Evolutionary conservation across 1,140 invertebrate genomes (phyloP).

Genomic region (Teleogryllus occipitalis): DNA sequence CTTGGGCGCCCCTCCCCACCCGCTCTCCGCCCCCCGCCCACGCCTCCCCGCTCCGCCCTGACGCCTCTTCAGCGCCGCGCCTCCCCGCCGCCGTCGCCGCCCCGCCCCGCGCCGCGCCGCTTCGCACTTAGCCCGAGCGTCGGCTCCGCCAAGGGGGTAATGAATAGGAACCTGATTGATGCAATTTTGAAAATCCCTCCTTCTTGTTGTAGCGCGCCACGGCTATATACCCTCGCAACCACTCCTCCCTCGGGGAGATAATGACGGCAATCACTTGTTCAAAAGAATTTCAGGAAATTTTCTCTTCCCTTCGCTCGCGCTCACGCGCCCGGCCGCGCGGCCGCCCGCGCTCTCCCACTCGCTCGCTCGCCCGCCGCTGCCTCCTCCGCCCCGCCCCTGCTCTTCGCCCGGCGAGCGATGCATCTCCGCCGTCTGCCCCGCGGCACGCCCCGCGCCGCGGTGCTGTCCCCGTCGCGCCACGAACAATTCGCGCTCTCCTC

Average conservation of each 20-base stretch:
- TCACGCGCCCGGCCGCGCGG: neutral
- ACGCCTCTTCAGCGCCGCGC: too few species aligned
- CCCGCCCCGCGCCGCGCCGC: neutral
- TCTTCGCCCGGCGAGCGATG: too few species aligned
- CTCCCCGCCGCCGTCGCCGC: neutral
- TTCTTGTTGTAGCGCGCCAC: neutral
- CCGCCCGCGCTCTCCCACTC: neutral
- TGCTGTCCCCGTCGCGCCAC: too few species aligned
- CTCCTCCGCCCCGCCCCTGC: too few species aligned
- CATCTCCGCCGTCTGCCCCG: too few species aligned
- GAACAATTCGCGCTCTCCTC: too few species aligned
- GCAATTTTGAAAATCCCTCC: slow-evolving; percentile 21
- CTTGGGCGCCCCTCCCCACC: too few species aligned
- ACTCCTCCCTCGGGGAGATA: slow-evolving; percentile 13
- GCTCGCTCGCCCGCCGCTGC: too few species aligned
- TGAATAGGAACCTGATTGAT: slow-evolving; percentile 26
- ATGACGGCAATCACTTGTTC: slow-evolving; percentile 21
- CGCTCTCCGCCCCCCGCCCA: too few species aligned
- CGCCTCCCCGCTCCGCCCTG: too few species aligned
- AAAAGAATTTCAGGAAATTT: slow-evolving; percentile 22
- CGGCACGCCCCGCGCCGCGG: too few species aligned
- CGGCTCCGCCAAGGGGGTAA: slow-evolving; percentile 15
- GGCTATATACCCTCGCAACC: too few species aligned
- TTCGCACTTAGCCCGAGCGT: slow-evolving; percentile 16
- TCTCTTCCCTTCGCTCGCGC: slow-evolving; percentile 18